Conservation (phyloP, 30 jellyfish, hydroid and myxozoan genomes). For the Morbakka virulenta region DNA sequence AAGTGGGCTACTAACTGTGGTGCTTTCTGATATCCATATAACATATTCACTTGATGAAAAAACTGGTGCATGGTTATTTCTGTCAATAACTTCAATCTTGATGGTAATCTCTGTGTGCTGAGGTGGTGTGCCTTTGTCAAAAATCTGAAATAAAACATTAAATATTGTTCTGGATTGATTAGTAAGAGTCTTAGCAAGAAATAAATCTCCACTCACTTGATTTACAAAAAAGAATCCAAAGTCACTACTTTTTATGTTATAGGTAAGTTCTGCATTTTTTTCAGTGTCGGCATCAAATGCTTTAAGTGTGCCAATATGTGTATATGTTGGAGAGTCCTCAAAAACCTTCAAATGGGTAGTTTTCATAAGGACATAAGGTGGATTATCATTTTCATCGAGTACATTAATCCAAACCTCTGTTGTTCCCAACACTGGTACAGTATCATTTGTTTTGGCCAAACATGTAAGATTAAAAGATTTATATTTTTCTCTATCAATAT, state of each 20-base stretch:
- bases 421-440: constrained; percentile 16
- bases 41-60: constrained; percentile 9
- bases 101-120: not conserved
- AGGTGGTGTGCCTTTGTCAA: constrained; percentile 52
- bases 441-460: constrained; percentile 34
- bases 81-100: constrained; percentile 26
- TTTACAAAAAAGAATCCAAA: constrained; percentile 33
- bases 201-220: constrained; percentile 57
- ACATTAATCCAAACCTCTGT: constrained; percentile 22
- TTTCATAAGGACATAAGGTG: constrained; percentile 17
- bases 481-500: constrained; percentile 52
- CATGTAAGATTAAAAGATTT: not conserved
- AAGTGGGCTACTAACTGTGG: constrained; percentile 44
- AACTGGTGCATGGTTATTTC: constrained; percentile 38
- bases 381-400: constrained; percentile 65
- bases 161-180: not conserved
- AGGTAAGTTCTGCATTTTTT: constrained; percentile 33
- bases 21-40: constrained; percentile 2
- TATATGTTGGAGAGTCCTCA: constrained; percentile 35
- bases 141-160: constrained; percentile 2
- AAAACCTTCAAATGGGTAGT: not conserved
- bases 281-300: constrained; percentile 67
- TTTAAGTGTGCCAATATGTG: not conserved
- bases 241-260: not conserved
- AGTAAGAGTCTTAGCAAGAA: constrained; percentile 31